These are phyloP conservation scores for Lochmaea capreae DNA, from an alignment of 2,888 invertebrate species.

Conservation along the genomic window DNA sequence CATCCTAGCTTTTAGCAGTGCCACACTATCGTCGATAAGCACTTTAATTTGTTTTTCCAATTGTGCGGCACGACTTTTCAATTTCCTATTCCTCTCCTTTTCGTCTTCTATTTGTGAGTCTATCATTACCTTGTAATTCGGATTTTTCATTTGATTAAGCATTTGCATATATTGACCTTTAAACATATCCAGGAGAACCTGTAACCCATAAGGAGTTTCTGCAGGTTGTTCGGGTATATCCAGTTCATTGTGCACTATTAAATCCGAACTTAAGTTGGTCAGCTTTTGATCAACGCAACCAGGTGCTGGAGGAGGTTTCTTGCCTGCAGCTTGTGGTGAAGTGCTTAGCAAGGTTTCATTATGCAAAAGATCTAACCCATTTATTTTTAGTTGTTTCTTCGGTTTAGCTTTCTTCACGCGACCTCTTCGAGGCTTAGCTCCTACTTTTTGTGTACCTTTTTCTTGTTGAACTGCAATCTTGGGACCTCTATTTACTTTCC, in stretches of 20 bases:
- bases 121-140: constrained; percentile 78
- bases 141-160: constrained; percentile 85
- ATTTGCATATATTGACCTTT: constrained; percentile 87
- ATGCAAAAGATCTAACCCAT: constrained; percentile 88
- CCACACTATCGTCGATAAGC: constrained; percentile 91
- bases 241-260: constrained; percentile 81
- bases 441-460: constrained; percentile 56
- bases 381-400: constrained; percentile 81
- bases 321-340: constrained; percentile 77
- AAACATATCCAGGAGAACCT: constrained; percentile 87
- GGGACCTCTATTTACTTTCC: constrained; percentile 68
- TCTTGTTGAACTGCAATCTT: constrained; percentile 56
- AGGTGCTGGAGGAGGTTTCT: constrained; percentile 86
- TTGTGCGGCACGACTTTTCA: constrained; percentile 88
- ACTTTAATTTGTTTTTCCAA: constrained; percentile 93
- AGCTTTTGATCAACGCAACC: constrained; percentile 93
- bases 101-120: constrained; percentile 84
- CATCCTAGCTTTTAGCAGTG: constrained; percentile 88
- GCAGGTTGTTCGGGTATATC: constrained; percentile 84
- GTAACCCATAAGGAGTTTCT: constrained; percentile 86
- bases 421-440: constrained; percentile 68
- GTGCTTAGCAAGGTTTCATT: constrained; percentile 90
- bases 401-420: constrained; percentile 72
- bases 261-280: constrained; percentile 78
- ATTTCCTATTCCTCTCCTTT: constrained; percentile 79